A percentile compares a stretch with the other conserved stretches of the same genome.
These are phyloP conservation scores for Thymelicus lineola DNA, from an alignment of 2,888 invertebrate species.

Conservation along the genomic window DNA sequence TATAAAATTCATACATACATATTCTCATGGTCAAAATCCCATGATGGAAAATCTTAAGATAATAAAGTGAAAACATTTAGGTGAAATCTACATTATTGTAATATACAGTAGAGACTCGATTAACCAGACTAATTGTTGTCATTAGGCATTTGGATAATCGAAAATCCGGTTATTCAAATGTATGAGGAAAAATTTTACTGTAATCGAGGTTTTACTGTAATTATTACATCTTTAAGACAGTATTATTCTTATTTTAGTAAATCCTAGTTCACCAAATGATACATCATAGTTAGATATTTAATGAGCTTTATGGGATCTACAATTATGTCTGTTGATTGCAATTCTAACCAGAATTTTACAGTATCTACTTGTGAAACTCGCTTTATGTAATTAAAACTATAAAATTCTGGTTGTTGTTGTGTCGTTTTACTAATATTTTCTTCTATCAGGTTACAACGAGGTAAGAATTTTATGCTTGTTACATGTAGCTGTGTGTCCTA, in stretches of 20 bases:
- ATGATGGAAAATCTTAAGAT: background rate
- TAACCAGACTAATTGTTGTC: no score
- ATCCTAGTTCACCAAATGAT: background rate
- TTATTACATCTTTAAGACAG: background rate
- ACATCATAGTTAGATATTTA: slow-evolving; percentile 1
- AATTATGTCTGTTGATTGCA: slow-evolving; percentile 16
- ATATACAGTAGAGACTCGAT: no score
- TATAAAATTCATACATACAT: slow-evolving; percentile 25
- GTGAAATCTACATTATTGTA: background rate
- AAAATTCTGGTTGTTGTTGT: slow-evolving; percentile 50
- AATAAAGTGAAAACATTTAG: background rate
- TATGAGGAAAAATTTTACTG: no score
- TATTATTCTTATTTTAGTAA: background rate
- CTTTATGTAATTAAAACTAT: slow-evolving; percentile 9
- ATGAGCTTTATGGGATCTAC: background rate
- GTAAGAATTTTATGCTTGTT: slow-evolving; percentile 75
- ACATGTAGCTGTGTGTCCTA: slow-evolving; percentile 61
- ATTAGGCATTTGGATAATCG: no score
- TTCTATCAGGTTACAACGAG: slow-evolving; percentile 76
- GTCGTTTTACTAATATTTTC: slow-evolving; percentile 56
- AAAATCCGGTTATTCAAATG: no score
- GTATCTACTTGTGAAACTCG: background rate
- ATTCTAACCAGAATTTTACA: slow-evolving; percentile 17
- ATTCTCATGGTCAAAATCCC: no score
- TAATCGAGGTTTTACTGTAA: no score